A percentile compares a stretch with the other conserved stretches of the same genome.
These are phyloP conservation scores for Gobius niger DNA, from an alignment of 2,113 vertebrate genomes.

Conservation along the genomic window DNA sequence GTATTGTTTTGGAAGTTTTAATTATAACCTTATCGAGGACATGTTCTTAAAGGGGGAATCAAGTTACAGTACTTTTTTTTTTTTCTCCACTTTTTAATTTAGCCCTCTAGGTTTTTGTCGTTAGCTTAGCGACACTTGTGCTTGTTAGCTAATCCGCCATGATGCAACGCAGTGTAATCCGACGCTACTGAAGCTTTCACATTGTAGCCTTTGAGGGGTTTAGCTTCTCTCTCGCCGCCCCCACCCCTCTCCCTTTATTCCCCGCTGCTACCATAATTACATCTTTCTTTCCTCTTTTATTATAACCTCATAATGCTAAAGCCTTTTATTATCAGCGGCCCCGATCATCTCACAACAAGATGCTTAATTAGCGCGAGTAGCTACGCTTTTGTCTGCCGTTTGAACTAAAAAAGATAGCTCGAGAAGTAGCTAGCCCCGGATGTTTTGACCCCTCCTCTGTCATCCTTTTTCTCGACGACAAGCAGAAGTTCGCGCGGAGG, in stretches of 20 bases:
- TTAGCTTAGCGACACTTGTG: slow-evolving; percentile 76
- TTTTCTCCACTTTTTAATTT: slow-evolving; percentile 63
- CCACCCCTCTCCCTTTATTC: slow-evolving; percentile 43
- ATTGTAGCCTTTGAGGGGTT: slow-evolving; percentile 66
- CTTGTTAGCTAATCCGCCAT: slow-evolving; percentile 76
- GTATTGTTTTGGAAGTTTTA: slow-evolving; percentile 50
- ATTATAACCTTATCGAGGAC: slow-evolving; percentile 59
- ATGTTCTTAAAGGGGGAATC: slow-evolving; percentile 49
- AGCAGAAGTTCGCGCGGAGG: slow-evolving; percentile 66
- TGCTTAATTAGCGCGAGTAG: slow-evolving; percentile 71
- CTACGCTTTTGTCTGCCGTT: slow-evolving; percentile 48
- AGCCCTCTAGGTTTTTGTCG: slow-evolving; percentile 71
- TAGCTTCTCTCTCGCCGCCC: slow-evolving; percentile 51
- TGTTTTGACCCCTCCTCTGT: slow-evolving; percentile 56
- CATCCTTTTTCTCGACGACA: slow-evolving; percentile 65
- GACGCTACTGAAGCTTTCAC: slow-evolving; percentile 58
- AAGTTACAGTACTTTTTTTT: slow-evolving; percentile 45
- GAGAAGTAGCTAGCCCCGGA: slow-evolving; percentile 12
- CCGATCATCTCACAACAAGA: slow-evolving; percentile 57
- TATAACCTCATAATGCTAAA: slow-evolving; percentile 56
- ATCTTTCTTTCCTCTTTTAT: slow-evolving; percentile 61
- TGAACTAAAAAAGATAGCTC: slow-evolving; percentile 40
- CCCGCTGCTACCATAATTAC: slow-evolving; percentile 79
- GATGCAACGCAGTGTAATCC: slow-evolving; percentile 78
- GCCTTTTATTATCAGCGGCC: slow-evolving; percentile 57